Conservation (phyloP, 1,140 invertebrate species). For the Lanistes nyassanus region DNA sequence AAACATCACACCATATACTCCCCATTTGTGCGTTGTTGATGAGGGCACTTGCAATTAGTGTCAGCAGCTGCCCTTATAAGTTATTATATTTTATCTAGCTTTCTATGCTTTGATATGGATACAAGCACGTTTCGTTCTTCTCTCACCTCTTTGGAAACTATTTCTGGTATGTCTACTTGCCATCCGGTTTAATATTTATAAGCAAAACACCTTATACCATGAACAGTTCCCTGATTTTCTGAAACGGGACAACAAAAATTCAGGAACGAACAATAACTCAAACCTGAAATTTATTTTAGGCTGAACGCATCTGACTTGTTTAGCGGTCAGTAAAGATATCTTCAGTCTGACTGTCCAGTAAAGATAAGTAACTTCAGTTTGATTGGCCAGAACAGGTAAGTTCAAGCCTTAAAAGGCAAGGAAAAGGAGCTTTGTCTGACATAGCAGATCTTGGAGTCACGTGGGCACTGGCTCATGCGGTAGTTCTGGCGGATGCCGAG, state of each 20-base stretch:
- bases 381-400: background rate
- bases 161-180: no score
- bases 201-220: no score
- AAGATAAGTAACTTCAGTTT: background rate
- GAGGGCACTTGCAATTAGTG: no score
- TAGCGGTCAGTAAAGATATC: background rate
- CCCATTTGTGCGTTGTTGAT: no score
- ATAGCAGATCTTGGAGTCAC: conserved; percentile 26
- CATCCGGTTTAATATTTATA: no score
- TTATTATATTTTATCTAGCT: no score
- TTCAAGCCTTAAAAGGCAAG: conserved; percentile 27
- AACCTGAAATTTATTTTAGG: background rate
- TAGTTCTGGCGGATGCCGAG: conserved; percentile 37
- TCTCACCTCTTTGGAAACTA: no score
- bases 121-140: no score
- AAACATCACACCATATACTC: no score
- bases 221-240: no score
- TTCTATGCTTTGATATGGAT: no score
- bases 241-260: background rate
- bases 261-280: background rate
- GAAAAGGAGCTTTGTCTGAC: conserved; percentile 34
- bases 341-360: background rate
- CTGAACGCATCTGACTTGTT: background rate
- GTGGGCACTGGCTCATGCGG: conserved; percentile 27
- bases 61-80: no score